Evolutionary conservation across 1,140 invertebrate genomes (phyloP).

Genomic region (Triops longicaudatus): DNA sequence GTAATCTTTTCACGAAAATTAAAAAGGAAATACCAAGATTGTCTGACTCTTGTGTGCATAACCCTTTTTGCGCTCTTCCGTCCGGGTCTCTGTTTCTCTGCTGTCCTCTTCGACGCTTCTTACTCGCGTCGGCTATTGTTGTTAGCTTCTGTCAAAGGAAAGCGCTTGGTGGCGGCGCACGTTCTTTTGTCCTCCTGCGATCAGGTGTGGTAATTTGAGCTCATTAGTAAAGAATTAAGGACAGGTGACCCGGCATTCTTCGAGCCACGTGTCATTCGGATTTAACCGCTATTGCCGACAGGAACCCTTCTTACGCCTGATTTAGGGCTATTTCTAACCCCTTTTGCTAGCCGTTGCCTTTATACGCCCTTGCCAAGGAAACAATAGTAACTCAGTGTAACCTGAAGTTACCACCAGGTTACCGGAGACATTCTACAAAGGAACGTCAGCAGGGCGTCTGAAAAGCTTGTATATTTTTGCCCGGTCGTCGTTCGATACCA

Average conservation of each 20-base stretch:
- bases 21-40: neutral
- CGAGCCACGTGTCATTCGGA: slow-evolving; percentile 8
- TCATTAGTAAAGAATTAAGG: neutral
- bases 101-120: neutral
- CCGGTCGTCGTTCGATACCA: neutral
- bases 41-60: neutral
- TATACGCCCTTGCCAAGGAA: neutral
- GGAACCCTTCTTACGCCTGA: neutral
- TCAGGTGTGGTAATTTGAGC: slow-evolving; percentile 4
- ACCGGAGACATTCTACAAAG: neutral
- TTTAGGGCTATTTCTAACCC: neutral
- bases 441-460: neutral
- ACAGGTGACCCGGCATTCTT: slow-evolving; percentile 11
- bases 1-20: neutral
- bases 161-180: neutral
- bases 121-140: neutral
- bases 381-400: neutral
- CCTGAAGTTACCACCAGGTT: neutral
- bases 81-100: neutral
- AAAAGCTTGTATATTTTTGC: neutral
- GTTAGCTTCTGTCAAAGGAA: neutral
- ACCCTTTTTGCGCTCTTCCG: neutral
- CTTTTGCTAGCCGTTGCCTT: neutral
- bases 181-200: neutral
- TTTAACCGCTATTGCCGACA: neutral